Base-by-base conservation (phyloP, 53 echinoderm and acorn worm species). In the Zoroaster sp. region DNA sequence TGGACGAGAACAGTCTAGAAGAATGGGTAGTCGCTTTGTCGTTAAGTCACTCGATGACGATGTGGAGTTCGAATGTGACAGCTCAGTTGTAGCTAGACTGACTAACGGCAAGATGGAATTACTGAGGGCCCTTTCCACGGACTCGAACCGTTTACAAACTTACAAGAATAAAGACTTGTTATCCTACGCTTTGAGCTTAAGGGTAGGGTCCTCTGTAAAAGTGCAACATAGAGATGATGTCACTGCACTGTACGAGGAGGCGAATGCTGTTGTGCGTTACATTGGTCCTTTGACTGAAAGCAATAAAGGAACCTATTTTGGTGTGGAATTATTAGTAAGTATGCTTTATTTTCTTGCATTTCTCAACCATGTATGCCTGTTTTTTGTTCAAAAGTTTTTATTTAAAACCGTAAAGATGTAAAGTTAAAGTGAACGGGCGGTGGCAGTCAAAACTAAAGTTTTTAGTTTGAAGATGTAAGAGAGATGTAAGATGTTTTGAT, bases 311-410 rank as follows among this genome's bases (percentile, higher is more conserved):
- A 91, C 70, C 8, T 71, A 53, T 13, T 91, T 91, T 78, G 91
- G 91, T 30, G 25, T 91, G 31, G 91, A 91, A 87, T 69, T 76
- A 28, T n/a, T n/a, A n/a, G 91, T 91, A 77, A 79, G 91, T 59
- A 59, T 23, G 6, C 0, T 2, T 59, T 59, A 23, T 28, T 59
- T 59, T 10, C 21, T n/a, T n/a, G n/a, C n/a, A n/a, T n/a, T n/a
- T n/a, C n/a, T n/a, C n/a, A n/a, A n/a, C n/a, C n/a, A n/a, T n/a
- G n/a, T n/a, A n/a, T n/a, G n/a, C n/a, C n/a, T n/a, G n/a, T n/a
- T n/a, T n/a, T n/a, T n/a, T n/a, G n/a, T n/a, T n/a, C n/a, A n/a
- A n/a, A n/a, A n/a, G n/a, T n/a, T n/a, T n/a, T n/a, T n/a, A n/a
- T n/a, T n/a, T n/a, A n/a, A n/a, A n/a, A n/a, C n/a, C n/a, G n/a